Conservation (phyloP, 2,797 vertebrate species). For the Eulemur coronatus region DNA sequence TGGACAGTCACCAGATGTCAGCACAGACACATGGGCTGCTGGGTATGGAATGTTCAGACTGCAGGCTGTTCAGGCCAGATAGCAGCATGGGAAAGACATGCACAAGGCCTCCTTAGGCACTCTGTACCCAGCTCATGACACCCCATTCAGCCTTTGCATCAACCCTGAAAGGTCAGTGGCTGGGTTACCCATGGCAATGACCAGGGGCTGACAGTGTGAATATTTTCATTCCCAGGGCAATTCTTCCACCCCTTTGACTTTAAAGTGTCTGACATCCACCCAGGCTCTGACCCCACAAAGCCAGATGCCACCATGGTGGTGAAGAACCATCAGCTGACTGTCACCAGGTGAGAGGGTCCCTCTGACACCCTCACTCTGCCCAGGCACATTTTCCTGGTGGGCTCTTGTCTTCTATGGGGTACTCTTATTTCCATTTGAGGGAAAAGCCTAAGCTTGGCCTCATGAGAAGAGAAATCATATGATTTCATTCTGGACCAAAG, state of each 20-base stretch:
- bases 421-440: neutral
- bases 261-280: slow-evolving; percentile 86
- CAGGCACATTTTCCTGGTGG: neutral
- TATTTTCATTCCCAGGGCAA: slow-evolving; percentile 85
- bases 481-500: neutral
- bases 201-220: neutral
- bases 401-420: neutral
- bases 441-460: neutral
- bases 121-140: too few species aligned
- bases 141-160: neutral
- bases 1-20: slow-evolving; percentile 90
- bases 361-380: neutral
- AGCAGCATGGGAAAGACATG: neutral
- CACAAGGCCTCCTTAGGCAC: neutral
- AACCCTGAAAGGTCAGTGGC: neutral
- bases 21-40: slow-evolving; percentile 91
- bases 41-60: slow-evolving; percentile 85
- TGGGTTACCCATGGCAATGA: neutral
- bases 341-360: slow-evolving; percentile 89
- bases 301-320: slow-evolving; percentile 90
- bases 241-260: slow-evolving; percentile 91
- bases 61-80: neutral
- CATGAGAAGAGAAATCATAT: neutral
- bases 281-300: slow-evolving; percentile 85
- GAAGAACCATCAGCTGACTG: slow-evolving; percentile 89